These are phyloP conservation scores for Lagorchestes hirsutus DNA, from an alignment of 2,797 vertebrate genomes.

Conservation along the genomic window DNA sequence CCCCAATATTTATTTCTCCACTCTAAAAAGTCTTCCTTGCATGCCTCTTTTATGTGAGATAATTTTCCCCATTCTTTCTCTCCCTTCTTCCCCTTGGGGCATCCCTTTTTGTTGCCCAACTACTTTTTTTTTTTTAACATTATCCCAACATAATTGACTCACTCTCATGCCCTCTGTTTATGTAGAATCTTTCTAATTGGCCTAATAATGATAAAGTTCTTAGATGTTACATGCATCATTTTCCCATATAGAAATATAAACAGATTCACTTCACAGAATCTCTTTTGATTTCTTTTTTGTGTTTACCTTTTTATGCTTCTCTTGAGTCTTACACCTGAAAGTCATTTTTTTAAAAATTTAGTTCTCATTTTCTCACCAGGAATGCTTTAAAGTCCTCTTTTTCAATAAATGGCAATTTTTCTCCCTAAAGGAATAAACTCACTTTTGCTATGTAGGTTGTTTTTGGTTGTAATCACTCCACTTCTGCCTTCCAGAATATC, in stretches of 20 bases:
- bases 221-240: not conserved
- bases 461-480: not conserved
- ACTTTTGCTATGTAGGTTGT: not conserved
- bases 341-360: not conserved
- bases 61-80: not conserved
- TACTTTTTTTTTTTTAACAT: not conserved
- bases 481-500: not conserved
- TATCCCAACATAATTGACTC: not conserved
- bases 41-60: not conserved
- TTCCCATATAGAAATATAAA: no score
- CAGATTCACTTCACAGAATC: no score
- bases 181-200: not conserved
- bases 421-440: not conserved
- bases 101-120: not conserved
- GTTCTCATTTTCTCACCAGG: no score
- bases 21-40: not conserved
- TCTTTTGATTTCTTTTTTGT: no score
- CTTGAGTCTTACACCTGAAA: not conserved
- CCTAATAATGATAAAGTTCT: not conserved
- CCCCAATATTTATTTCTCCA: not conserved
- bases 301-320: not conserved
- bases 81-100: not conserved
- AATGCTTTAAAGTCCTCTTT: no score
- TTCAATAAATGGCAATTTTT: not conserved
- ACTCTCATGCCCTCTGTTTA: not conserved